Conservation (phyloP, 2,888 invertebrate genomes). For the Apodemia duryi region DNA sequence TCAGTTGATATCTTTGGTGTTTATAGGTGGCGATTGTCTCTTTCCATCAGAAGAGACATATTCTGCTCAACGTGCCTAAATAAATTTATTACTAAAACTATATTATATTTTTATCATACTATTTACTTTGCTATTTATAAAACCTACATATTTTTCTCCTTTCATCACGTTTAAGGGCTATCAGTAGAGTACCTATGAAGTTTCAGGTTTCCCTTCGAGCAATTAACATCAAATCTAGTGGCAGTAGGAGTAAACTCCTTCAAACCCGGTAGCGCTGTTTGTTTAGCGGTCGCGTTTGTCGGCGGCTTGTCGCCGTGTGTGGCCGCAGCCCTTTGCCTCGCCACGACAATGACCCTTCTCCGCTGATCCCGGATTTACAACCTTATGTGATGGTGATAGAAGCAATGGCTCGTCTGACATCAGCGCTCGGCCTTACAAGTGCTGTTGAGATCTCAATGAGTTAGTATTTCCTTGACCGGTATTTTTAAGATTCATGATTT, state of each 20-base stretch:
- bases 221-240: conserved; percentile 9
- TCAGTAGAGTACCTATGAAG: not conserved
- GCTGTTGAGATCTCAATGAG: conserved; percentile 15
- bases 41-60: no score
- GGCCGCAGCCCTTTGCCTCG: conserved; percentile 27
- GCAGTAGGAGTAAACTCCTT: conserved; percentile 10
- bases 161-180: not conserved
- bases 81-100: no score
- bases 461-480: conserved; percentile 15
- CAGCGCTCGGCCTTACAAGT: conserved; percentile 6
- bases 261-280: conserved; percentile 46
- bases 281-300: conserved; percentile 35
- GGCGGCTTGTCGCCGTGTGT: conserved; percentile 57
- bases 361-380: not conserved
- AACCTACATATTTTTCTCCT: not conserved
- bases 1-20: no score
- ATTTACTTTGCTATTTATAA: no score
- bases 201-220: conserved; percentile 2
- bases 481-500: conserved; percentile 10
- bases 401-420: not conserved
- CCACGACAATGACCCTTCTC: not conserved
- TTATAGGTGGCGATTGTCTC: no score
- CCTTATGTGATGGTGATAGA: not conserved
- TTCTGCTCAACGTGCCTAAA: no score
- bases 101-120: no score